phyloP scores from a whole-genome alignment of 2,113 vertebrate genomes.

The Psittacula cyanocephala region DNA sequence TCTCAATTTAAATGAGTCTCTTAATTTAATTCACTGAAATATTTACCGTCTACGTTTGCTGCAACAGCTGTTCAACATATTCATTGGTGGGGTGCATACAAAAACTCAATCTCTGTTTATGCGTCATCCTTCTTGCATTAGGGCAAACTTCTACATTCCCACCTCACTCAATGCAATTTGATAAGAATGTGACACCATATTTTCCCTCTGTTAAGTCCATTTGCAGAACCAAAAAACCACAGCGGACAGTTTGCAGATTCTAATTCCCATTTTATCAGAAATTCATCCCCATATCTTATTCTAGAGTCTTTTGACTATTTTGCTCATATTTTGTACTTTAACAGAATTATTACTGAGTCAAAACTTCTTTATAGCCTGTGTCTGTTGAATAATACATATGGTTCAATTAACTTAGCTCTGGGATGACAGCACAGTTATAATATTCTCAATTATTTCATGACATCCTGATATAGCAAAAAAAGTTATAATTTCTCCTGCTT shows the following conservation, averaged over 20 bases:
- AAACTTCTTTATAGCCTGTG: slow-evolving; percentile 19
- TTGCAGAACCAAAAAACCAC: not conserved
- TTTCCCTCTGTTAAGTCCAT: not conserved
- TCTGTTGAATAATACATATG: slow-evolving; percentile 18
- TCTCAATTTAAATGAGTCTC: not conserved
- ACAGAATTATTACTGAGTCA: slow-evolving; percentile 10
- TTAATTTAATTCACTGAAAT: slow-evolving; percentile 22
- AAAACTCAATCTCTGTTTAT: not conserved
- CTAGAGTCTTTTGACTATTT: not conserved
- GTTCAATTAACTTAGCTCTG: slow-evolving; percentile 22
- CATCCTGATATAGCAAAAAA: not conserved
- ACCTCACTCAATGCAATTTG: not conserved
- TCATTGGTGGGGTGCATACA: not conserved
- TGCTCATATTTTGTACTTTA: not conserved
- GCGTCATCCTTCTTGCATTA: not conserved
- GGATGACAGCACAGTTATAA: not conserved
- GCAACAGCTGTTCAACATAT: not conserved
- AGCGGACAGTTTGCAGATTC: not conserved
- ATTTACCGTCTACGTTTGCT: not conserved
- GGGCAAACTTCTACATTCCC: not conserved
- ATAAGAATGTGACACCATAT: not conserved
- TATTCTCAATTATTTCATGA: not conserved
- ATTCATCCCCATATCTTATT: not conserved
- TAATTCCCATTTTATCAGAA: slow-evolving; percentile 23
- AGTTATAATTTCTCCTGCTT: not conserved